Conservation (phyloP, 2,888 invertebrate species). For the Mimachlamys varia region DNA sequence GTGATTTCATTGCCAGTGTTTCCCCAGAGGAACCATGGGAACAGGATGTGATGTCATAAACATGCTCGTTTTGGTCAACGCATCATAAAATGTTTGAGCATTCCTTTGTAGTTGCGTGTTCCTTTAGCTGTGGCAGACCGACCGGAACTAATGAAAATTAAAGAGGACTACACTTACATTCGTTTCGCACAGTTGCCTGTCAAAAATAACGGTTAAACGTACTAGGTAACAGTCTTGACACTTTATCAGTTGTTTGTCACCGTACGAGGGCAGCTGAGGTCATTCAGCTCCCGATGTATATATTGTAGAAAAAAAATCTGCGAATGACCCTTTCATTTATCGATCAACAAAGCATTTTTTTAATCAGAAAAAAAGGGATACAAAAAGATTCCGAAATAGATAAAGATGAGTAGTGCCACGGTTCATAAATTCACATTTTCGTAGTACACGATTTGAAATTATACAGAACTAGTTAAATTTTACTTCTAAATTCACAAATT, state of each 20-base stretch:
- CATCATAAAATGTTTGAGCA: background rate
- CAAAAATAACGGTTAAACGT: background rate
- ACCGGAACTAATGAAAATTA: slow-evolving; percentile 21
- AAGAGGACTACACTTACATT: background rate
- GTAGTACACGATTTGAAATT: too few relatives aligned
- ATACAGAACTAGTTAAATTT: too few relatives aligned
- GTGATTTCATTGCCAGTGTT: background rate
- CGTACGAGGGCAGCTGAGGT: background rate
- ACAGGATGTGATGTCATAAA: slow-evolving; percentile 14
- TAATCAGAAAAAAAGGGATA: too few relatives aligned
- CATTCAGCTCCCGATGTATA: background rate
- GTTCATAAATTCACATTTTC: too few relatives aligned
- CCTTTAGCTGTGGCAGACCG: background rate
- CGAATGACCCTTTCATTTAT: too few relatives aligned
- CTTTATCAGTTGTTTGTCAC: background rate
- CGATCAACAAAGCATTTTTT: too few relatives aligned
- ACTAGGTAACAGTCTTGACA: background rate
- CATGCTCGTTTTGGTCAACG: background rate
- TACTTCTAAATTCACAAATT: too few relatives aligned
- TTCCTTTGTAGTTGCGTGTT: background rate
- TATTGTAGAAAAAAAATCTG: background rate
- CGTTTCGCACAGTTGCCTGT: background rate
- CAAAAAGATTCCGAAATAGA: too few relatives aligned
- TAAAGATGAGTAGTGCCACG: too few relatives aligned
- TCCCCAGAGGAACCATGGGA: background rate